Percentiles rank a stretch among this genome's conserved stretches.
Conservation (phyloP, 2,113 vertebrate species). For the Amazona guildingii region DNA sequence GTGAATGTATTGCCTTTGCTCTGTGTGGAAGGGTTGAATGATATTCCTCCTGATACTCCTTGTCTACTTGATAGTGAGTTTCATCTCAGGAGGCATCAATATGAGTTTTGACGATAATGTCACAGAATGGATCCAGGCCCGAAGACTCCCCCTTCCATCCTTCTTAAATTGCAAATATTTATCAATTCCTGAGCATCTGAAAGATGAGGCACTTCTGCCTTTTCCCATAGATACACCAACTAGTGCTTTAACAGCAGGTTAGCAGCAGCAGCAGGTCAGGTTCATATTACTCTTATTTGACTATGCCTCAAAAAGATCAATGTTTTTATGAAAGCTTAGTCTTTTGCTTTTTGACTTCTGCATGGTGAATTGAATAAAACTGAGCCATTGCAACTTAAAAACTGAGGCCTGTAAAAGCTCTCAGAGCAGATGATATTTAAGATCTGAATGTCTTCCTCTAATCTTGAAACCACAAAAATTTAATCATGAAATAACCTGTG, state of each 20-base stretch:
- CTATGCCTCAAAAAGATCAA: neutral
- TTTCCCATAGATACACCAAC: neutral
- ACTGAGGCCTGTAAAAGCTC: neutral
- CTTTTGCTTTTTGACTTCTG: neutral
- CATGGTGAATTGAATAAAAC: neutral
- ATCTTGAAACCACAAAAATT: neutral
- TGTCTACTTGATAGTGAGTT: neutral
- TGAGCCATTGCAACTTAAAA: neutral
- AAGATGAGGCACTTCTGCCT: neutral
- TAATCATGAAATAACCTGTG: neutral
- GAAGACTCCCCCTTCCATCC: neutral
- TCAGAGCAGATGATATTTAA: neutral
- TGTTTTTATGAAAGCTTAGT: neutral
- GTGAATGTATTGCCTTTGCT: neutral
- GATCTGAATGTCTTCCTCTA: neutral
- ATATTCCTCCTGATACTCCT: neutral
- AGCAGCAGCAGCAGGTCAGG: neutral
- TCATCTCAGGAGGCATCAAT: neutral
- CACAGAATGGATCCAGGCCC: neutral
- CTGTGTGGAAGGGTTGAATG: neutral
- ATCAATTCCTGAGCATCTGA: neutral
- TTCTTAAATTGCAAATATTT: neutral
- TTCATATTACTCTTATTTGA: neutral
- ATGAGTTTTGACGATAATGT: neutral
- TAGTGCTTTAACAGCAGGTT: neutral